Evolutionary conservation across 2,888 invertebrate species (phyloP), one percentile per base, ranked within the genome.

Genomic region (Clusia tigrina): DNA sequence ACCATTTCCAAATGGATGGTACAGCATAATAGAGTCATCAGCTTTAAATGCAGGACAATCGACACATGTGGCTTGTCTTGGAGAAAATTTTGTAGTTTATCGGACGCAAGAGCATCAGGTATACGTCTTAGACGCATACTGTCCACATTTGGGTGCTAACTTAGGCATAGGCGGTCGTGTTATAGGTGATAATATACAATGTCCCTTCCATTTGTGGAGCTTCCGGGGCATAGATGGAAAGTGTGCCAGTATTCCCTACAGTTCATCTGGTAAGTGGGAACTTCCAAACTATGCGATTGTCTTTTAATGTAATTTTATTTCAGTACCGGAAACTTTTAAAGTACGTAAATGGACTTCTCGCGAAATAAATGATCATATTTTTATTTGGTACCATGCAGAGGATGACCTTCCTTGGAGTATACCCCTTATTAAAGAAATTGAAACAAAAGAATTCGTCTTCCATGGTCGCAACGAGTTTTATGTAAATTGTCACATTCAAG

Each of bases 1-100:
- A 0, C 92, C 93, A 0, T 95, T 88, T 78, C 95, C 95, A 0
- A 95, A 96, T 76, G 95, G 95, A 0, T 96, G 96, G 96, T 95
- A 91, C 73, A 89, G 88, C 0, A 79, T 95, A 1, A 83, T 89
- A 0, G 94, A 95, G 77, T 90, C 91, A 2, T 82, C 85, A 5
- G 85, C 88, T 0, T 76, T 95, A 18, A 85, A 81, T 42, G 72
- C 77, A 0, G 86, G 88, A 0, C 85, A 87, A 54, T 89, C 90
- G 0, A 82, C 85, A 5, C 86, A 89, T 62, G 86, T 91, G 0
- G 86, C 89, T 56, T 89, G 88, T 25, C 80, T 94, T 24, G 94
- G 93, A 1, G 86, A 89, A 73, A 88, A 91, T 68, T 86, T 93
- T 26, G 91, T 90, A 38, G 87, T 92, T 0, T 93, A 87, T 74